Conservation (phyloP, 2,888 invertebrate genomes). For the Ectropis crepuscularia region DNA sequence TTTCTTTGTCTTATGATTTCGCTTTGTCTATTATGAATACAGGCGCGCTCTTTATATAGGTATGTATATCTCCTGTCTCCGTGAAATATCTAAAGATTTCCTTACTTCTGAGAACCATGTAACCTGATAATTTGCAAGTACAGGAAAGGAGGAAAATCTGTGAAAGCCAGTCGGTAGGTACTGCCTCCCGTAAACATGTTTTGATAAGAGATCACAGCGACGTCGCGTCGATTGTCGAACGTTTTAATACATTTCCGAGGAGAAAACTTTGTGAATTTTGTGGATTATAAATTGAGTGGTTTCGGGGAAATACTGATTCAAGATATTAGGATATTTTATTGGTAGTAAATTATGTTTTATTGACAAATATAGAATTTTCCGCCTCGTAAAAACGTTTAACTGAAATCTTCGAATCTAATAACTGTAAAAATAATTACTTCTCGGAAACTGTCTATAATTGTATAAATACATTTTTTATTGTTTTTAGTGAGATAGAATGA, state of each 20-base stretch:
- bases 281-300: background rate
- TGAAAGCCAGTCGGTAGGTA: slow-evolving; percentile 7
- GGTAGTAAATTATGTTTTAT: background rate
- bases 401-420: too few relatives aligned
- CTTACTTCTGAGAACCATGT: background rate
- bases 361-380: background rate
- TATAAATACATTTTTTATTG: too few relatives aligned
- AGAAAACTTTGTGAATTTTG: slow-evolving; percentile 6
- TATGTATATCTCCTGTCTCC: too few relatives aligned
- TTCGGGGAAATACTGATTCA: background rate
- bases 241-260: slow-evolving; percentile 2
- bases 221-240: background rate
- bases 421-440: too few relatives aligned
- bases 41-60: too few relatives aligned
- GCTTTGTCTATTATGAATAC: too few relatives aligned
- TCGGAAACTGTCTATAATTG: too few relatives aligned
- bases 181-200: slow-evolving; percentile 37
- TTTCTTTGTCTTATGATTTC: too few relatives aligned
- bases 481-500: too few relatives aligned
- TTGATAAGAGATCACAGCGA: slow-evolving; percentile 31
- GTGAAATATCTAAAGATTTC: too few relatives aligned
- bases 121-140: slow-evolving; percentile 11
- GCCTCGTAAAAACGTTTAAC: background rate
- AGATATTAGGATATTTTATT: background rate
- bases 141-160: slow-evolving; percentile 6